These are phyloP conservation scores for Linnaemya tessellans DNA, from an alignment of 2,888 invertebrate genomes.

Conservation along the genomic window DNA sequence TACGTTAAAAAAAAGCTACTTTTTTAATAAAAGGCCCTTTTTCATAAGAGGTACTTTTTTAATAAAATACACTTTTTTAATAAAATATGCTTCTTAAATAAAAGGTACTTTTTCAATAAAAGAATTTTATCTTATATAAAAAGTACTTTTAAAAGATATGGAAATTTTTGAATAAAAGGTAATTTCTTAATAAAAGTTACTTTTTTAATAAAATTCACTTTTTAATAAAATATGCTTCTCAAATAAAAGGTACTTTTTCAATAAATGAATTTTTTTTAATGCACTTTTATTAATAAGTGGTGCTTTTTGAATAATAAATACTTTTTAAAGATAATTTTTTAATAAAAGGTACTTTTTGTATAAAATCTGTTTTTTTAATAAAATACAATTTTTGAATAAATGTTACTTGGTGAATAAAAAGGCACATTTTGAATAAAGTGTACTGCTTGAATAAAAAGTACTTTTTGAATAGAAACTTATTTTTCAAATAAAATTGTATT, in stretches of 20 bases:
- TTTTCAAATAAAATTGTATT: neutral
- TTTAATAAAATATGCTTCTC: too few species aligned
- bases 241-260: too few species aligned
- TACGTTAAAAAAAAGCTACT: too few species aligned
- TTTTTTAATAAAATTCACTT: too few species aligned
- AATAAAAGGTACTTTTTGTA: neutral
- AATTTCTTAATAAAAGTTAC: too few species aligned
- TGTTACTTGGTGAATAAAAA: neutral
- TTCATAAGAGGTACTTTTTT: neutral
- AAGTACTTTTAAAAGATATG: neutral
- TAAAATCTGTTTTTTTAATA: neutral
- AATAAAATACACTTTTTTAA: too few species aligned
- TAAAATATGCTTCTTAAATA: too few species aligned
- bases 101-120: neutral
- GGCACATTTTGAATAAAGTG: neutral
- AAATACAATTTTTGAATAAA: neutral
- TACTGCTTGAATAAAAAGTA: neutral
- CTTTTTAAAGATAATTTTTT: too few species aligned
- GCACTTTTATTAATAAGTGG: neutral
- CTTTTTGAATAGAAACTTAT: neutral
- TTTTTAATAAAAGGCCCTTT: neutral
- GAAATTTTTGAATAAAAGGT: too few species aligned
- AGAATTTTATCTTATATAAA: neutral
- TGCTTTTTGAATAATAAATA: neutral
- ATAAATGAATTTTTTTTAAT: neutral